Conservation (phyloP, 1,140 invertebrate species). For the Drosophila truncata region DNA sequence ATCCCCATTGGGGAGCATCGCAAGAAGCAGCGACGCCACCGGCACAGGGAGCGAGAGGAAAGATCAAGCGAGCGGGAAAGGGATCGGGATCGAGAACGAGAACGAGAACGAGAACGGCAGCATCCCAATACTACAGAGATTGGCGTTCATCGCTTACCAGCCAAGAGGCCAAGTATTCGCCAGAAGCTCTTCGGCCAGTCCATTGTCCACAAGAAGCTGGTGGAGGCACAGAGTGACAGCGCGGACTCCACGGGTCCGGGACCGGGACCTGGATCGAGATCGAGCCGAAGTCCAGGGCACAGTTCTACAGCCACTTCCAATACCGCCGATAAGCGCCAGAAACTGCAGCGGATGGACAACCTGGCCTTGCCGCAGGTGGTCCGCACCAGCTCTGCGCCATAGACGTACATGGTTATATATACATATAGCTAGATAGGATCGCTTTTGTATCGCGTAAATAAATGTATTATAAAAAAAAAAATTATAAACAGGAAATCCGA, state of each 20-base stretch:
- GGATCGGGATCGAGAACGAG: conserved; percentile 9
- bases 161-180: conserved; percentile 67
- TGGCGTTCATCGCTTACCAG: conserved; percentile 44
- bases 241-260: conserved; percentile 34
- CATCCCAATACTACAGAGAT: conserved; percentile 13
- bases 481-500: conserved; percentile 59
- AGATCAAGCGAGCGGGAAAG: conserved; percentile 1
- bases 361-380: conserved; percentile 52
- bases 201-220: conserved; percentile 61
- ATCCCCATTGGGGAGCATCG: conserved; percentile 36
- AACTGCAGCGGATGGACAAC: conserved; percentile 55
- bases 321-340: conserved; percentile 42
- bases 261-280: neutral
- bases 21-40: conserved; percentile 60
- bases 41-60: conserved; percentile 40
- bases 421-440: conserved; percentile 1
- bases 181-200: conserved; percentile 75
- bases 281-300: neutral
- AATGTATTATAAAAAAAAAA: conserved; percentile 59
- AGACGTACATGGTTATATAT: neutral
- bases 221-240: conserved; percentile 60
- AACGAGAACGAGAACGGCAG: conserved; percentile 3
- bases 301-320: conserved; percentile 2
- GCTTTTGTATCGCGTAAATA: conserved; percentile 53
- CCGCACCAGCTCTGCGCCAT: conserved; percentile 59